Base-by-base conservation (phyloP, 2,888 invertebrate genomes). In the Andricus curvator region DNA sequence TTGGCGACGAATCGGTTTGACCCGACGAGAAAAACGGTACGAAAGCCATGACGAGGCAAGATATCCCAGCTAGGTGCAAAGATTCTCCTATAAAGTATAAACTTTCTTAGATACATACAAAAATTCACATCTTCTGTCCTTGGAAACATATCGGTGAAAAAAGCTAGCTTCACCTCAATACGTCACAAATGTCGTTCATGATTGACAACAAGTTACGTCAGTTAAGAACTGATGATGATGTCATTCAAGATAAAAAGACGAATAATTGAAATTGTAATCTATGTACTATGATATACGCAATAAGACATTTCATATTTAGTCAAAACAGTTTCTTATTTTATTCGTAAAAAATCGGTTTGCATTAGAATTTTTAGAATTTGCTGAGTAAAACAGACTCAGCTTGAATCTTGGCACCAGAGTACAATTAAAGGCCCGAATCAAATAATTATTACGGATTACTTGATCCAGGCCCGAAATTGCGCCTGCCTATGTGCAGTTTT, bases 1-100 rank as follows among this genome's bases (percentile, higher is more conserved):
- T 89, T 89, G 89, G 85, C 89, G 84, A 77, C 81, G 82, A 82
- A 86, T 85, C 85, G 82, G 82, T 83, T 81, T 81, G 82, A 82
- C 81, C 83, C 80, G 83, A 77, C 80, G 83, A 77, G 83, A 80
- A 82, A 80, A 76, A 77, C 22, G 65, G 62, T 67, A 81, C 78
- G 64, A 77, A 77, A 74, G 74, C 51, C 74, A 74, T 33, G 56
- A 70, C 25, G 20, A 74, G 51, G 17, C 56, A 51, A 51, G 33
- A 74, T 74, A 56, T 56, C 56, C 25, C 25, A 25, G 15, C 22
- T 25, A 62, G 62, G 15, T 62, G 15, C 25, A 62, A 56, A 56
- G 56, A 62, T 62, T 62, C 25, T 25, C 25, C 25, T 62, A 62
- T 9, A 29, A 62, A 62, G 11, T 5, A 25, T 62, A 25, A 25